These are phyloP conservation scores for Leucania comma DNA, from an alignment of 2,888 invertebrate species.

Conservation along the genomic window DNA sequence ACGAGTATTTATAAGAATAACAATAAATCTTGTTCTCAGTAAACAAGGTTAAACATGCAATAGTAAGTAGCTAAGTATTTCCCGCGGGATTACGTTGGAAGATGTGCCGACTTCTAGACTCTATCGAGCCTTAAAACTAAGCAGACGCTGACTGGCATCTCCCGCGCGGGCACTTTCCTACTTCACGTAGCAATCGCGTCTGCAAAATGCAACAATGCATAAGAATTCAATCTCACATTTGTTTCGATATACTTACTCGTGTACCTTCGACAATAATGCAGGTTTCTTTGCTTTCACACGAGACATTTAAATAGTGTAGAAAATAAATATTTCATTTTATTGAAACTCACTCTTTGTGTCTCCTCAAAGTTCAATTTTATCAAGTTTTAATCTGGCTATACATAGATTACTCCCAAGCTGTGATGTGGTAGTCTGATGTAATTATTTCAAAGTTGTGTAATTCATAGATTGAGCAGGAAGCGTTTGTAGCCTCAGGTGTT, in stretches of 20 bases:
- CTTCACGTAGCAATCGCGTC: conserved; percentile 85
- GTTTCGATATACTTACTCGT: conserved; percentile 72
- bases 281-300: conserved; percentile 37
- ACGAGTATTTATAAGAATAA: conserved; percentile 8
- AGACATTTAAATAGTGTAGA: background rate
- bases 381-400: no score
- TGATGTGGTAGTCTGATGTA: conserved; percentile 21
- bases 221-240: conserved; percentile 87
- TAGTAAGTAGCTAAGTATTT: conserved; percentile 62
- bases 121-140: conserved; percentile 81
- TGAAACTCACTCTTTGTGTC: background rate
- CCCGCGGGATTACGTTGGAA: conserved; percentile 59
- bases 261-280: conserved; percentile 44
- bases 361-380: background rate
- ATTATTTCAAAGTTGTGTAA: conserved; percentile 63
- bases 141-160: conserved; percentile 88
- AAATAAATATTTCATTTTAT: background rate
- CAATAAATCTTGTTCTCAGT: conserved; percentile 14
- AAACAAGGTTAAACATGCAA: conserved; percentile 38
- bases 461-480: conserved; percentile 71
- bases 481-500: conserved; percentile 82
- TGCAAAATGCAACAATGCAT: conserved; percentile 89
- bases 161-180: conserved; percentile 83
- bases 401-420: background rate
- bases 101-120: conserved; percentile 66